Percentiles rank a stretch among this genome's conserved stretches.
Conservation (phyloP, 2,888 invertebrate genomes). For the Mythimna impura region DNA sequence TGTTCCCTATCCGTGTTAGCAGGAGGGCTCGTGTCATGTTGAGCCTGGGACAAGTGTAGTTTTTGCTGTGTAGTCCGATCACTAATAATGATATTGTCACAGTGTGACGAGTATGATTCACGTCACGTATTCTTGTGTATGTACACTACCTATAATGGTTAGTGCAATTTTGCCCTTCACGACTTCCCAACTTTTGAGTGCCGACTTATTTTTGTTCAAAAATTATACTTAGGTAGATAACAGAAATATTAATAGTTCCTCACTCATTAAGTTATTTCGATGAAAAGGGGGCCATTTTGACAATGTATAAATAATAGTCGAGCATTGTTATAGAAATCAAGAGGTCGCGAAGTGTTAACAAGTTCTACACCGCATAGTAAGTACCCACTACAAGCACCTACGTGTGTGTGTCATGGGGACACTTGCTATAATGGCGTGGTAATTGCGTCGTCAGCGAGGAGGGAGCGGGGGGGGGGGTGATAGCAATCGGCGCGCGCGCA, state of each 20-base stretch:
- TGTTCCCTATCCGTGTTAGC: background rate
- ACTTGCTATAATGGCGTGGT: constrained; percentile 46
- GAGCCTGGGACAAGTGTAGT: background rate
- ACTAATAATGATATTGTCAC: background rate
- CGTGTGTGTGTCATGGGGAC: constrained; percentile 35
- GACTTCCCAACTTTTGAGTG: background rate
- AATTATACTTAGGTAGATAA: background rate
- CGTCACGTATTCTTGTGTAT: no score
- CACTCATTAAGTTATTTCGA: background rate
- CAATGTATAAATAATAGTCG: background rate
- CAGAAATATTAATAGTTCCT: background rate
- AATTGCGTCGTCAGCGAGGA: constrained; percentile 44
- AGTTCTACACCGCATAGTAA: background rate
- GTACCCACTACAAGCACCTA: constrained; percentile 3
- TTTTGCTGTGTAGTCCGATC: background rate
- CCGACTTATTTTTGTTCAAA: no score
- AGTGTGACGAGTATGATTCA: no score
- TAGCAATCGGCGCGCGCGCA: constrained; percentile 46
- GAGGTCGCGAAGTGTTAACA: constrained; percentile 32
- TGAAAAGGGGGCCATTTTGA: constrained; percentile 8
- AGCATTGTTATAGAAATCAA: constrained; percentile 15
- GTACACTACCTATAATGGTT: no score
- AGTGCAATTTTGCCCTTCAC: constrained; percentile 1
- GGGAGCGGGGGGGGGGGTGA: constrained; percentile 9
- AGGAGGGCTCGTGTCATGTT: background rate